Evolutionary conservation across 2,113 vertebrate species (phyloP).

Genomic region (Phalacrocorax pelagicus): DNA sequence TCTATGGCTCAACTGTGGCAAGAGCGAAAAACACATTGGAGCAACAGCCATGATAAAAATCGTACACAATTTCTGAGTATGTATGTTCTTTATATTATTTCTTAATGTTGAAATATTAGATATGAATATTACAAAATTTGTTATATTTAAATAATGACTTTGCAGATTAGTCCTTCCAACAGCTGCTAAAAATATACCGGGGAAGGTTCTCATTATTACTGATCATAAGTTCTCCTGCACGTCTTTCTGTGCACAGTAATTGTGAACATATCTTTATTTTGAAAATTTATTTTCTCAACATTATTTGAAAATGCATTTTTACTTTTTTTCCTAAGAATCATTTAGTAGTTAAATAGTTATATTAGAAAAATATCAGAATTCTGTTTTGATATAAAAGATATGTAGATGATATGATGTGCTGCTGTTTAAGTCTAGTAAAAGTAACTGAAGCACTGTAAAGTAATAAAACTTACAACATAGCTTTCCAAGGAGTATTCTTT

Average conservation of each 20-base stretch:
- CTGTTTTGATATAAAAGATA: background rate
- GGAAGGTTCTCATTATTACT: background rate
- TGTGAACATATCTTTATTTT: background rate
- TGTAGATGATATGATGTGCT: background rate
- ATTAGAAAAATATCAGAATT: background rate
- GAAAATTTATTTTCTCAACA: background rate
- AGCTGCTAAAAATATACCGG: background rate
- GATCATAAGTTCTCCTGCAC: background rate
- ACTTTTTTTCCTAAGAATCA: background rate
- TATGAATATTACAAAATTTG: background rate
- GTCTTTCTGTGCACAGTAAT: background rate
- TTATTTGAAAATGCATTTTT: background rate
- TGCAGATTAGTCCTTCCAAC: background rate
- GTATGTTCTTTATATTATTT: background rate
- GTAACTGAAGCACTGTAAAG: background rate
- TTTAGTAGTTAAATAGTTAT: background rate
- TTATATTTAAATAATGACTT: background rate
- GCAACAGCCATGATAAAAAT: background rate
- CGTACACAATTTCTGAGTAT: background rate
- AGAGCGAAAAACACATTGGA: background rate
- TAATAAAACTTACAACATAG: background rate
- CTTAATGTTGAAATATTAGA: background rate
- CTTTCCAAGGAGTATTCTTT: background rate
- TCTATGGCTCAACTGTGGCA: background rate
- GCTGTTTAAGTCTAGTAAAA: background rate